These are phyloP conservation scores for Pseudocheirus occidentalis DNA, from an alignment of 2,797 vertebrate species.

Conservation along the genomic window DNA sequence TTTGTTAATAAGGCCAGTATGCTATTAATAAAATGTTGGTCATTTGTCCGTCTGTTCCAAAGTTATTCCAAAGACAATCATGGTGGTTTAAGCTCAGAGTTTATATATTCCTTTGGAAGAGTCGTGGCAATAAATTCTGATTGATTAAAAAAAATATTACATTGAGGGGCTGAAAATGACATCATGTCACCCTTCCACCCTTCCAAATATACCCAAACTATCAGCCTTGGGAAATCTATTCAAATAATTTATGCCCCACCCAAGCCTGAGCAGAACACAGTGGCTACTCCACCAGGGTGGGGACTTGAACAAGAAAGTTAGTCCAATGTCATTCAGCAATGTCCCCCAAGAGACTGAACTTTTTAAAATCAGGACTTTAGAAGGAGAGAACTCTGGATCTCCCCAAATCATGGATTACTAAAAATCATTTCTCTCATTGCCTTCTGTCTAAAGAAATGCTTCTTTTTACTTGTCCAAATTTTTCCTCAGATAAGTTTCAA, in stretches of 20 bases:
- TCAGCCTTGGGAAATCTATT: not conserved
- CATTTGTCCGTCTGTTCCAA: not conserved
- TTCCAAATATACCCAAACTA: not conserved
- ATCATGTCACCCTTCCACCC: not conserved
- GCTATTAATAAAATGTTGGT: not conserved
- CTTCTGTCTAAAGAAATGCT: not conserved
- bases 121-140: not conserved
- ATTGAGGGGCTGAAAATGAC: not conserved
- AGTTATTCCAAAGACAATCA: not conserved
- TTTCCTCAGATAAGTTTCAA: constrained; percentile 35
- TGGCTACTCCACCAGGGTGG: not conserved
- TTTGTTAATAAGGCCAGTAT: not conserved
- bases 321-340: not conserved
- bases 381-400: not conserved
- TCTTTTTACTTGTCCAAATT: constrained; percentile 23
- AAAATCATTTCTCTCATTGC: not conserved
- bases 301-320: not conserved
- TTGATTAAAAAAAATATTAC: not conserved
- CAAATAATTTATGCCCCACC: not conserved
- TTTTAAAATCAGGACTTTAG: not conserved
- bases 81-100: not conserved
- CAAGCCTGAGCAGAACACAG: not conserved
- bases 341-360: not conserved
- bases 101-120: not conserved
- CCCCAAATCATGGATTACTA: not conserved